Base-by-base conservation (phyloP, 2,113 vertebrate species). In the Sceloporus tristichus region DNA sequence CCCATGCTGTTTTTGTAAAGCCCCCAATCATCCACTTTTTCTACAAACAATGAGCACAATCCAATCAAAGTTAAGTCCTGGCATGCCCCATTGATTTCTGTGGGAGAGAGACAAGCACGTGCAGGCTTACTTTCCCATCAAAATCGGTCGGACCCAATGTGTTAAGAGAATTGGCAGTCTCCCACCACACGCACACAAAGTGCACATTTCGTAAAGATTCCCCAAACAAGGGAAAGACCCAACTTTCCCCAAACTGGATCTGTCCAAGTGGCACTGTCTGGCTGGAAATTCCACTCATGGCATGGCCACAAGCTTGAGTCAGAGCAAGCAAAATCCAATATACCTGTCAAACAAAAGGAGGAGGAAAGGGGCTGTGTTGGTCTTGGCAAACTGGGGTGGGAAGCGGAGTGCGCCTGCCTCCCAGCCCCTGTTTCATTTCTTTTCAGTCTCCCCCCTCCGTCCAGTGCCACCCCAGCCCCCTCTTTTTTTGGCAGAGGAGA, bases 301-400 rank as follows among this genome's bases (percentile, higher is more conserved):
- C 93, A 93, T 21, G 88, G 92, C 94, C 88, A 2, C 29, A 38
- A 81, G 92, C 89, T 91, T 87, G 8, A 62, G 21, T 90, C 2
- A 10, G 25, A 81, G 89, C 88, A 91, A 93, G 89, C 1, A 85
- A 90, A 96, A 94, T 90, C 91, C 94, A 88, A 91, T 96, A 94
- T 95, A 94, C 95, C 95, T 96, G 95, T 79, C 92, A 91, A 94
- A 5, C 13, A 11, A 34, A 29, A 62, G 59, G 59, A 23, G n/a
- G 19, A 92, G 48, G 88, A 93, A 87, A 48, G n/a, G 87, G 34
- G 79, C 59, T 73, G 25, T 94, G 87, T 3, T 90, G 84, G 89
- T 87, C 91, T 79, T 88, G 71, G 53, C 85, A 13, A 90, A 79
- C 87, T 11, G 2, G 10, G 76, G 87, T 54, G 85, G 87, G 89